Base-by-base conservation (phyloP, 2,113 vertebrate genomes). In the Xenopus borealis region DNA sequence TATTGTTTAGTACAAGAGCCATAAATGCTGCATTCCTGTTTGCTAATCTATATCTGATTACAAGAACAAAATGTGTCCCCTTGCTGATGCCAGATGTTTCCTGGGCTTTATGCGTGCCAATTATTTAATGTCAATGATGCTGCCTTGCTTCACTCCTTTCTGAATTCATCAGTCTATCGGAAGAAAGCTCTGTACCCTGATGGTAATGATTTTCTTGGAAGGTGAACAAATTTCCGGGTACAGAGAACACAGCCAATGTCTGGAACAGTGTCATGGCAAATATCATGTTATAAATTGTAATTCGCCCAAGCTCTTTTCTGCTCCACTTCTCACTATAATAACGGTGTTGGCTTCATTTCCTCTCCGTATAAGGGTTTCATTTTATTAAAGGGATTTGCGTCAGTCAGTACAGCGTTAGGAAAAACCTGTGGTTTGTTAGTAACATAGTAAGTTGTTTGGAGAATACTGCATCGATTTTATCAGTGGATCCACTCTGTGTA, bases 1-100 rank as follows among this genome's bases (percentile, higher is more conserved):
- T 75, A 62, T 88, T 82, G 75, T 86, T 84, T 79, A 5, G 53
- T 65, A 66, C 53, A 44, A 75, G 73, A 66, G 72, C 79, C 82
- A 53, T 66, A 69, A 72, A 62, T 69, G 55, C 58, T 81, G 47
- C 45, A 73, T 86, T 40, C 81, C 84, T 85, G 78, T 76, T 78
- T 79, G 64, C 67, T 75, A 79, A 86, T 73, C 3, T 12, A 46
- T 69, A 59, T 76, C 78, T 86, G 81, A 81, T 79, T 71, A 72
- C 62, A 10, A 82, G 78, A 73, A 72, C 67, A 78, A 82, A 80
- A 80, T 72, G 50, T 20, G 55, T 78, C 50, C 46, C 67, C 19
- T 70, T 73, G 13, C 11, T 78, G 80, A 66, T 82, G 63, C 72
- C 50, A 79, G 78, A 80, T 83, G 78, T 82, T 78, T 66, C 79